Base-by-base conservation (phyloP, 2,888 invertebrate genomes). In the Eurois occulta region DNA sequence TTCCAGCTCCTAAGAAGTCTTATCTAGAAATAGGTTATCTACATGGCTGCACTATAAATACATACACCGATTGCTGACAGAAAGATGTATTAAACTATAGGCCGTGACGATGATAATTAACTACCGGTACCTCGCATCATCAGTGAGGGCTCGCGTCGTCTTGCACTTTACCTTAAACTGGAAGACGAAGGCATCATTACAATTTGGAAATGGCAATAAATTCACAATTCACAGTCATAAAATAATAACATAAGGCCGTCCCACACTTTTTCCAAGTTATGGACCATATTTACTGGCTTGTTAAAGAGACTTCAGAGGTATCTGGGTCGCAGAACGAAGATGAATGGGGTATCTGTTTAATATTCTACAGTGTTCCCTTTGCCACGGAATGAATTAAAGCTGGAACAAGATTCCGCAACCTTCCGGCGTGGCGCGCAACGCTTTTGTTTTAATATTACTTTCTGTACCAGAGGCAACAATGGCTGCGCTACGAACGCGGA, bases 341-440 rank as follows among this genome's bases (percentile, higher is more conserved):
- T 93, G 92, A 91, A 93, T 92, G 89, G 90, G 89, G 83, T 88
- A 86, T 87, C 91, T 89, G 89, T 91, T 93, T 92, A 93, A 91
- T 93, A 93, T 93, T 92, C 91, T 89, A 91, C 88, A 77, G 89
- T 89, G 90, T 91, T 90, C 88, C 84, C 87, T 87, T 85, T 86
- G 78, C 84, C 81, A 73, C 86, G 90, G 86, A 89, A 91, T 92
- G 91, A 93, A 94, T 93, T 94, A 93, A 93, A 93, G 90, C 89
- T 84, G 88, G 86, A 88, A 90, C 89, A 90, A 91, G 91, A 91
- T 84, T 84, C 83, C 82, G 66, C 88, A 85, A 81, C 82, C 81
- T 86, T 88, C 85, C 86, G 85, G 80, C 79, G 52, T 67, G 80
- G 80, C 68, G 75, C 67, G 48, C 66, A 67, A 72, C 65, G 78